Percentiles rank a stretch among this genome's conserved stretches.
Evolutionary conservation across 2,888 invertebrate genomes (phyloP).

Genomic region (Acrobasis repandana): DNA sequence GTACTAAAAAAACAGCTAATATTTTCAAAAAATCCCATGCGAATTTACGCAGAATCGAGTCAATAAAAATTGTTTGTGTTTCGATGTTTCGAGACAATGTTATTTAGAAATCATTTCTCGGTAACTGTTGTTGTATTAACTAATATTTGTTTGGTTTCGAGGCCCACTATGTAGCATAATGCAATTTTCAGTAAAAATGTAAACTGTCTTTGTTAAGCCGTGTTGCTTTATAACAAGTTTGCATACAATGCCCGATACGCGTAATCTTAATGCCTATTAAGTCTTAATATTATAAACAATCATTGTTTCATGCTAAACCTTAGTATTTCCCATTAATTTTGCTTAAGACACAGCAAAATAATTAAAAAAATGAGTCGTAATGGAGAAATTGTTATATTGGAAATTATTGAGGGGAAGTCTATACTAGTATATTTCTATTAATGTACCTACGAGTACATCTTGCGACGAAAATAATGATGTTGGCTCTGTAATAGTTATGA

Average conservation of each 20-base stretch:
- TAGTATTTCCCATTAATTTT: not conserved
- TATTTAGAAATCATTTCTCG: constrained; percentile 69
- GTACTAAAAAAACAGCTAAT: not conserved
- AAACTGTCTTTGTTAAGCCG: constrained; percentile 74
- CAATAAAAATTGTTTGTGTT: constrained; percentile 21
- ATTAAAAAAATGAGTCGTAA: too few relatives aligned
- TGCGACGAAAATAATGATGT: too few relatives aligned
- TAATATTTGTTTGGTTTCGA: constrained; percentile 61
- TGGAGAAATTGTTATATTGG: too few relatives aligned
- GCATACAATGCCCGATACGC: constrained; percentile 41
- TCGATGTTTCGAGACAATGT: constrained; percentile 33
- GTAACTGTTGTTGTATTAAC: constrained; percentile 47
- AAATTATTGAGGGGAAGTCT: too few relatives aligned
- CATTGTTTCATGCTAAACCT: not conserved
- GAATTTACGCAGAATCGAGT: constrained; percentile 15
- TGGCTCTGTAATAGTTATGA: too few relatives aligned
- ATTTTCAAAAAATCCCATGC: constrained; percentile 12
- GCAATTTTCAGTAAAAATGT: constrained; percentile 71
- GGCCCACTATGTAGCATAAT: constrained; percentile 39
- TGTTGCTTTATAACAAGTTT: constrained; percentile 58
- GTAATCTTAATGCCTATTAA: not conserved
- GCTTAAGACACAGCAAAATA: too few relatives aligned
- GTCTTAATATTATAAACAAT: constrained; percentile 8
- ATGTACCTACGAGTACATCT: too few relatives aligned
- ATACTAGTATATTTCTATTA: too few relatives aligned